Base-by-base conservation (phyloP, 2,888 invertebrate species). In the Lithosia quadra region DNA sequence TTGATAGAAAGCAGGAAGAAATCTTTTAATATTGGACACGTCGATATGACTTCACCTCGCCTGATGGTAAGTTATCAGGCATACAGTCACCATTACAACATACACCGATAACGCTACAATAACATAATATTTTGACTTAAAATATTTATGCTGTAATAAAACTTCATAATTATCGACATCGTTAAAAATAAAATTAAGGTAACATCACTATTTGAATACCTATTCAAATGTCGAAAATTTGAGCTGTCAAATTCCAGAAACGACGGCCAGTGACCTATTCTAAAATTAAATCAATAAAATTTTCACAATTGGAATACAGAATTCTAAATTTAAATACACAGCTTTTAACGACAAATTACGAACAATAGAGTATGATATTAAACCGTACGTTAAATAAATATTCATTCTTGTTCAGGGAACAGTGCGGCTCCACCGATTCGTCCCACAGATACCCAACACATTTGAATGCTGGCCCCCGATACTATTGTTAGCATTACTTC, bases 401-500 rank as follows among this genome's bases (percentile, higher is more conserved):
- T 94, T 93, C 93, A 94, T 93, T 86, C 87, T 75, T 82, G 84
- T 89, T 87, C 90, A 84, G 82, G 84, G 89, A 88, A 86, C 82
- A 76, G 73, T 72, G 76, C 69, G n/a, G 36, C 36, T 64, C 77
- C 79, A 78, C 82, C 87, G 93, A 94, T 93, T 86, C 86, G 86
- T 87, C 84, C 83, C 75, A 74, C 80, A 84, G 93, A 93, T 93
- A 93, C 86, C 83, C 59, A 71, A 63, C 84, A 82, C 89, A 92
- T 92, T 93, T 92, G 90, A 93, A 94, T 94, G 87, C 86, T 80
- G 74, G 74, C 69, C 72, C 81, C 89, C 86, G 93, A 93, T 93
- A 93, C 87, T 90, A 93, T 93, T 93, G 93, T 93, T 91, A 86
- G 83, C 86, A 86, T 80, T 67, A 82, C 85, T 83, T 77, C 81